A percentile compares a stretch with the other conserved stretches of the same genome.
These are phyloP conservation scores for Atopsyche davidsoni DNA, from an alignment of 1,140 invertebrate genomes.

Conservation along the genomic window DNA sequence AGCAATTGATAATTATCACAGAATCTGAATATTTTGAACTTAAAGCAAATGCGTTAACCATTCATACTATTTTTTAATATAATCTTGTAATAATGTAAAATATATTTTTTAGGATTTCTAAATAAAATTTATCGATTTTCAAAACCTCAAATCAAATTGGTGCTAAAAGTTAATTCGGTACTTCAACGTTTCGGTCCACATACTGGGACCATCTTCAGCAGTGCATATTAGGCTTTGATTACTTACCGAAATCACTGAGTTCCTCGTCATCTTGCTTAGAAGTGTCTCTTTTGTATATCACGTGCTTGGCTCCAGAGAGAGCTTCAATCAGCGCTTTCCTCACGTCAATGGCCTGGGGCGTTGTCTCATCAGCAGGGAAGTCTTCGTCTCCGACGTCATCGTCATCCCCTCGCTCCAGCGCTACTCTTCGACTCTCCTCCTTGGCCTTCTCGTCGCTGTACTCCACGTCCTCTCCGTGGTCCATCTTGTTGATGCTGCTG, in stretches of 20 bases:
- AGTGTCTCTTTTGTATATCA: constrained; percentile 59
- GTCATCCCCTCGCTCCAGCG: neutral
- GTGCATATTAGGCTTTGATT: constrained; percentile 1
- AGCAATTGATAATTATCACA: too few species aligned
- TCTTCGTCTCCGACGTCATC: constrained; percentile 5
- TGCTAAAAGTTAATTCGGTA: too few species aligned
- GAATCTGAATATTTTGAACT: too few species aligned
- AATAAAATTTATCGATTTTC: too few species aligned
- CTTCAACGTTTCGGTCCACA: too few species aligned
- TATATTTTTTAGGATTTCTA: too few species aligned
- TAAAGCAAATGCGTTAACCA: too few species aligned
- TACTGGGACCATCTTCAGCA: too few species aligned
- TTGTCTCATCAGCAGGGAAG: neutral
- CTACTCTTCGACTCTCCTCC: constrained; percentile 11
- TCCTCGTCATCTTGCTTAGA: constrained; percentile 45
- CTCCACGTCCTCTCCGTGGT: constrained; percentile 12
- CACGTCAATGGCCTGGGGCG: constrained; percentile 6
- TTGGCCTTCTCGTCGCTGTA: constrained; percentile 25
- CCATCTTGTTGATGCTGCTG: constrained; percentile 24
- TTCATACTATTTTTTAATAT: too few species aligned
- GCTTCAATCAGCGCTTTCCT: constrained; percentile 32
- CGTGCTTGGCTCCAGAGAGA: constrained; percentile 50
- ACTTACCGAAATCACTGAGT: constrained; percentile 65
- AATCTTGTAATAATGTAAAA: too few species aligned
- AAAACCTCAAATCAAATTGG: too few species aligned